Percentiles rank a stretch among this genome's conserved stretches.
Conservation (phyloP, 1,140 invertebrate genomes). For the Solenopsis invicta region DNA sequence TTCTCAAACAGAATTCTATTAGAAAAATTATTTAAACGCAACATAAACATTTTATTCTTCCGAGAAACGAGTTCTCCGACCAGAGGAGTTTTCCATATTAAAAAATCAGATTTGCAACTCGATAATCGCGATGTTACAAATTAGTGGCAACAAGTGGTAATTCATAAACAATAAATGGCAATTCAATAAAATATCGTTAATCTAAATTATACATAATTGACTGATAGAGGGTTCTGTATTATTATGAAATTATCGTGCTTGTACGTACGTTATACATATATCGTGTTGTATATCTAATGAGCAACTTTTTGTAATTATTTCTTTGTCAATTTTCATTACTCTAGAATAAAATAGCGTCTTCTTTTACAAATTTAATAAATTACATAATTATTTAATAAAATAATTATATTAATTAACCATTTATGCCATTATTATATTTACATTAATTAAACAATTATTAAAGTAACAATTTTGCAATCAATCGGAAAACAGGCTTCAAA, state of each 20-base stretch:
- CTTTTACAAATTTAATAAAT: no score
- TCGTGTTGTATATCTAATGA: neutral
- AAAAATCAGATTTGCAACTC: neutral
- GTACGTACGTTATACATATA: no score
- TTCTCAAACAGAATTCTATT: neutral
- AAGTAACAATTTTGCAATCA: no score
- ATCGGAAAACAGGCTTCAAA: no score
- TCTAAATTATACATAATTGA: neutral
- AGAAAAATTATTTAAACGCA: neutral
- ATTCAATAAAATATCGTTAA: neutral
- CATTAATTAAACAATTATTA: no score
- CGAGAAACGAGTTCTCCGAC: neutral
- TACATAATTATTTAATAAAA: no score
- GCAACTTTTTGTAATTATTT: neutral
- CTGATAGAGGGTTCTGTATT: neutral
- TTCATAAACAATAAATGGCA: neutral
- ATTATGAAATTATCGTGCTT: neutral
- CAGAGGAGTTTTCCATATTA: neutral
- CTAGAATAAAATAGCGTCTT: no score
- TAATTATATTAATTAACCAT: no score
- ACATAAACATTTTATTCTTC: neutral
- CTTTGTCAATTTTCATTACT: neutral
- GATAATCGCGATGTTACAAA: neutral
- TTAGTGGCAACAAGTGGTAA: no score
- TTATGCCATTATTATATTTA: no score